Percentiles rank a stretch among this genome's conserved stretches.
Conservation (phyloP, 2,888 invertebrate genomes). For the Volucella bombylans region DNA sequence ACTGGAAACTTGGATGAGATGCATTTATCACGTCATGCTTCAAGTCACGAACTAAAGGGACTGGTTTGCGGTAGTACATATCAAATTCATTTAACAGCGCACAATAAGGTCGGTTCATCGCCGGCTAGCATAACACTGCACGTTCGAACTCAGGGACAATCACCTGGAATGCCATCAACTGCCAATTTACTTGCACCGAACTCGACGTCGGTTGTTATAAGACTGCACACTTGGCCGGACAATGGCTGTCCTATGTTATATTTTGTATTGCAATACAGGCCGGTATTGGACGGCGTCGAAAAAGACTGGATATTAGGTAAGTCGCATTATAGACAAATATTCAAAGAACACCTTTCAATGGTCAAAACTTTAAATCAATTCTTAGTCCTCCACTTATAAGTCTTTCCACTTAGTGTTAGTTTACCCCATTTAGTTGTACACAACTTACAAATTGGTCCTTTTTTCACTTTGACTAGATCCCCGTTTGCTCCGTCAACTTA, state of each 20-base stretch:
- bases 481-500: no score
- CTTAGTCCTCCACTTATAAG: no score
- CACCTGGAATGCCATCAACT: conserved; percentile 87
- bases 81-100: conserved; percentile 87
- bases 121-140: conserved; percentile 87
- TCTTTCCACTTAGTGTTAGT: no score
- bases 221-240: conserved; percentile 89
- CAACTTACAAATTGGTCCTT: no score
- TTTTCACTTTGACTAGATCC: no score
- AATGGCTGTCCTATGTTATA: conserved; percentile 88
- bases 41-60: conserved; percentile 87
- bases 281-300: conserved; percentile 83
- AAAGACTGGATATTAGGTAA: conserved; percentile 87
- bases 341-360: no score
- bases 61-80: conserved; percentile 89
- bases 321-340: conserved; percentile 47
- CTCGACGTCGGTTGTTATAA: conserved; percentile 86
- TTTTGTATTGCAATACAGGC: conserved; percentile 88
- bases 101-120: conserved; percentile 88
- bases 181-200: conserved; percentile 87
- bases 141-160: conserved; percentile 88
- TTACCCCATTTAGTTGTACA: no score
- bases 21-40: conserved; percentile 86
- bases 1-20: conserved; percentile 87
- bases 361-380: no score